Conservation (phyloP, 2,888 invertebrate species). For the Ormyrus rosae region DNA sequence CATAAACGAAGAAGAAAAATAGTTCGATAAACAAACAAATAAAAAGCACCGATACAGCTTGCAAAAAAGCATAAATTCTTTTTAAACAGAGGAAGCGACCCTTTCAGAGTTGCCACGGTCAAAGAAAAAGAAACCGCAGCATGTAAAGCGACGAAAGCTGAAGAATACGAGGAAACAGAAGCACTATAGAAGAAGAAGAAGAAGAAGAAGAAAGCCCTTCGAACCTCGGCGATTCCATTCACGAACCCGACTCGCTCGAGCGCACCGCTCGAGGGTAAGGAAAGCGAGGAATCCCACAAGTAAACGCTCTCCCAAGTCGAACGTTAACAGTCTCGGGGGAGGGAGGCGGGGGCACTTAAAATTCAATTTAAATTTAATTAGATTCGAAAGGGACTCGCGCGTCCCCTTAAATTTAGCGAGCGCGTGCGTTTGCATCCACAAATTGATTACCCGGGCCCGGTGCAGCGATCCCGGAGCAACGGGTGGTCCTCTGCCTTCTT, state of each 20-base stretch:
- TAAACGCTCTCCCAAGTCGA: too few relatives aligned
- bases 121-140: neutral
- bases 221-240: constrained; percentile 12
- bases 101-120: too few relatives aligned
- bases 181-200: neutral
- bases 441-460: too few relatives aligned
- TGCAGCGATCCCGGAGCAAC: too few relatives aligned
- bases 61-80: constrained; percentile 3
- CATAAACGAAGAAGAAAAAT: too few relatives aligned
- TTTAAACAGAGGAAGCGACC: constrained; percentile 7
- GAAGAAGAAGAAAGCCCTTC: neutral
- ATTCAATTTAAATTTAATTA: constrained; percentile 43
- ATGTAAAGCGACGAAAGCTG: neutral
- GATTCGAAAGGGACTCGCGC: neutral
- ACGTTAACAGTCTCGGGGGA: neutral
- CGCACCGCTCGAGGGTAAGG: neutral
- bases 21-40: too few relatives aligned
- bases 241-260: constrained; percentile 11
- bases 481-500: too few relatives aligned
- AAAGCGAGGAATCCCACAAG: too few relatives aligned
- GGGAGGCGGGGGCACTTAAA: constrained; percentile 4
- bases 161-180: neutral
- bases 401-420: constrained; percentile 1
- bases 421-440: neutral
- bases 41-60: neutral